Base-by-base conservation (phyloP, 2,888 invertebrate genomes). In the Ophion ventricosus region DNA sequence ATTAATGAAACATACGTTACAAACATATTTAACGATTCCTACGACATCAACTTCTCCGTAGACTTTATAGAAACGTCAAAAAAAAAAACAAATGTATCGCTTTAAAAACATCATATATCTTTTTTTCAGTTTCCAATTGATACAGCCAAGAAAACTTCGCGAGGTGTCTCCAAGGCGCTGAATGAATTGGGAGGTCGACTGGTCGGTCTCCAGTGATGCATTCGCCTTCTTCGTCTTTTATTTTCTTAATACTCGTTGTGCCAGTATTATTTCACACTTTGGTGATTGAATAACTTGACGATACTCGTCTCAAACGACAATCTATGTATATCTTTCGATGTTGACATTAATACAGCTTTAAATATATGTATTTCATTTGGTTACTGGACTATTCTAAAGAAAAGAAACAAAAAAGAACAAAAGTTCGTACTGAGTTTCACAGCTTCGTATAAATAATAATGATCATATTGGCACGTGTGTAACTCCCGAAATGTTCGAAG, bases 101-200 rank as follows among this genome's bases (percentile, higher is more conserved):
- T 26, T n/a, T 4, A 10, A n/a, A 69, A 69, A 56, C 49, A 49
- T 20, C 17, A 29, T 49, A 14, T 40, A 43, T 74, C 23, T 56
- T n/a, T 66, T 72, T 1, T 63, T 54, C 93, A 96, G 96, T 92
- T 95, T 0, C 95, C 96, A 7, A 93, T 94, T 17, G 92, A 93
- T 66, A 92, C 95, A 20, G 92, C 94, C 14, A 94, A 93, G 86
- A 93, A 94, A 75, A 93, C 95, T 49, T 93, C 95, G 7, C 92
- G 94, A 84, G 91, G 93, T 23, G 93, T 95, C 17, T 94, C 95
- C 0, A 95, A 95, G 86, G 95, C 94, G 78, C 91, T 96, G 1
- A 95, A 95, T 89, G 94, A 95, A 88, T 90, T 96, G 10, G 95
- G 95, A 40, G 94, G 94, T 56, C 94, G 93, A 89, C 87, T 95